A percentile compares a stretch with the other conserved stretches of the same genome.
These are phyloP conservation scores for Falco novaeseelandiae DNA, from an alignment of 2,797 vertebrate genomes.

Conservation along the genomic window DNA sequence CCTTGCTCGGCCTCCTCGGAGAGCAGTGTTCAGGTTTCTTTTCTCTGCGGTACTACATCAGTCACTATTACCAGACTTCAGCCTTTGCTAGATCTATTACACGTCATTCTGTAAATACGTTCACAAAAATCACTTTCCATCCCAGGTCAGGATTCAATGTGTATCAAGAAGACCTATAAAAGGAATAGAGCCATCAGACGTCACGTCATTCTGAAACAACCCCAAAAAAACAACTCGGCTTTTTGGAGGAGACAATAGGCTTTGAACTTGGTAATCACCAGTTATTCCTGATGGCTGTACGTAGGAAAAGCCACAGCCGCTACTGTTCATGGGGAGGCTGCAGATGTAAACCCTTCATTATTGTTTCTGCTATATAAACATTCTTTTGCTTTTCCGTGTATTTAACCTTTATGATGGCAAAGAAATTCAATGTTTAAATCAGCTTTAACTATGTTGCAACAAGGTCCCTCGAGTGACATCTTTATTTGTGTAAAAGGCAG, in stretches of 20 bases:
- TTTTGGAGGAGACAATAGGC: neutral
- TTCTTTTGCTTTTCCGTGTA: neutral
- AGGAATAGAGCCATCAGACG: neutral
- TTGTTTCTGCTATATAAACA: neutral
- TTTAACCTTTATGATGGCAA: constrained; percentile 40
- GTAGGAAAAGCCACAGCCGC: constrained; percentile 32
- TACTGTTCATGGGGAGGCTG: neutral
- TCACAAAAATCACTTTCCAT: constrained; percentile 19
- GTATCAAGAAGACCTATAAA: neutral
- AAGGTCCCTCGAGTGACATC: neutral
- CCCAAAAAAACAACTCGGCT: neutral
- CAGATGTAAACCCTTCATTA: constrained; percentile 49
- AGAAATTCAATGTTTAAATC: constrained; percentile 21
- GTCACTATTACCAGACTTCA: constrained; percentile 1
- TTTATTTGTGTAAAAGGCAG: constrained; percentile 13
- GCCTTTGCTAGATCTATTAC: neutral
- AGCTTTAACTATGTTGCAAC: constrained; percentile 37
- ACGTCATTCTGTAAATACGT: neutral
- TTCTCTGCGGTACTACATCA: neutral
- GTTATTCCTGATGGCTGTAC: constrained; percentile 33
- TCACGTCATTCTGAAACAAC: neutral
- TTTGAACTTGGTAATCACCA: constrained; percentile 23
- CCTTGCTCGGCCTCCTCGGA: neutral
- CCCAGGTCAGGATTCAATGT: neutral
- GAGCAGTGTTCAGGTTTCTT: constrained; percentile 22